phyloP scores from a whole-genome alignment of 1,140 invertebrate species.

The Drosophila lacteicornis region DNA sequence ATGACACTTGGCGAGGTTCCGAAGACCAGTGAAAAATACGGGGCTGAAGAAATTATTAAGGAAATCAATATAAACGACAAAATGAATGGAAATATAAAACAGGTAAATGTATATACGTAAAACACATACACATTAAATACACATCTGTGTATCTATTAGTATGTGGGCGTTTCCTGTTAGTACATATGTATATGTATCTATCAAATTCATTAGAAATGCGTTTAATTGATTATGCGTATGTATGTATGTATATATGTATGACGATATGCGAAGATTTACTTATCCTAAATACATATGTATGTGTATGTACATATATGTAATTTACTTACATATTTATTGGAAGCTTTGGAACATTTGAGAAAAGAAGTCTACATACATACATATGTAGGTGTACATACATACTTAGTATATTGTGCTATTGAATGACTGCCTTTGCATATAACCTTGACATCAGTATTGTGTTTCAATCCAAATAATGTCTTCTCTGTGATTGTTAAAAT shows the following conservation, averaged over 20 bases:
- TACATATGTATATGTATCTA: not conserved
- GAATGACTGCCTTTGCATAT: too few relatives aligned
- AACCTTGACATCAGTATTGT: too few relatives aligned
- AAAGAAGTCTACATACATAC: too few relatives aligned
- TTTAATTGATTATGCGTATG: conserved; percentile 8
- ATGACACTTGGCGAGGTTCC: conserved; percentile 62
- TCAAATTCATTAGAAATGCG: not conserved
- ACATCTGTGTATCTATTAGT: conserved; percentile 7
- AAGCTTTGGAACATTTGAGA: too few relatives aligned
- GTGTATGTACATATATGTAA: too few relatives aligned
- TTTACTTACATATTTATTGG: too few relatives aligned
- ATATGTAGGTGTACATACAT: too few relatives aligned
- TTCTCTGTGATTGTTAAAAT: too few relatives aligned
- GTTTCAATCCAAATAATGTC: too few relatives aligned
- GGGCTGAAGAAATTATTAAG: conserved; percentile 22
- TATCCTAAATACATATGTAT: not conserved
- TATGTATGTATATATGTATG: not conserved
- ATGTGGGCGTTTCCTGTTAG: conserved; percentile 9
- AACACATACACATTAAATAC: not conserved
- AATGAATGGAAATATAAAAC: conserved; percentile 39
- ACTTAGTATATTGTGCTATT: too few relatives aligned
- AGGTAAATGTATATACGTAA: conserved; percentile 24
- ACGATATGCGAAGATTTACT: too few relatives aligned
- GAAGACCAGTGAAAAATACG: conserved; percentile 19
- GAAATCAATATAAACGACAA: conserved; percentile 27